Percentiles rank a stretch among this genome's conserved stretches.
Conservation (phyloP, 92 coral and sea anemone genomes). For the Muricea muricata region DNA sequence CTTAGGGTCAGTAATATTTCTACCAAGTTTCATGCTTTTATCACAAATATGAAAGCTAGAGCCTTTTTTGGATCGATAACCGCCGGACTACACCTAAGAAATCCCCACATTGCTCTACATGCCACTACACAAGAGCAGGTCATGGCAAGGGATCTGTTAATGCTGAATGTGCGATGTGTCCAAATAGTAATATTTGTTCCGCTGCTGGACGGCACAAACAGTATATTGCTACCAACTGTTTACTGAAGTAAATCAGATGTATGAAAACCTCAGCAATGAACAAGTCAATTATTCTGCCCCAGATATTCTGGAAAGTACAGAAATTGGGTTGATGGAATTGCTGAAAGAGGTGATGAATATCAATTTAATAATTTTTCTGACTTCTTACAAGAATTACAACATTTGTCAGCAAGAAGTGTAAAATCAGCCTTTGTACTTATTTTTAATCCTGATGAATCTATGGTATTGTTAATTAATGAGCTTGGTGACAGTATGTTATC, state of each 20-base stretch:
- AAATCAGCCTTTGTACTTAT: slow-evolving; percentile 56
- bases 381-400: slow-evolving; percentile 21
- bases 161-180: slow-evolving; percentile 41
- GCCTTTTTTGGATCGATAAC: no score
- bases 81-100: no score
- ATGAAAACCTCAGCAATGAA: slow-evolving; percentile 38
- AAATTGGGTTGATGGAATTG: slow-evolving; percentile 54
- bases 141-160: slow-evolving; percentile 20
- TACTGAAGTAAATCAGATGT: slow-evolving; percentile 43
- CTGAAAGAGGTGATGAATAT: slow-evolving; percentile 42
- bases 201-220: slow-evolving; percentile 5
- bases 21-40: no score
- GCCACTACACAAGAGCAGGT: slow-evolving; percentile 44
- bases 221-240: slow-evolving; percentile 31
- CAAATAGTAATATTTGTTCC: slow-evolving; percentile 24
- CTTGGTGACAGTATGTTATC: slow-evolving; percentile 20
- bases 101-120: slow-evolving; percentile 56
- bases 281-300: slow-evolving; percentile 54
- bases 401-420: not conserved
- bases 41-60: no score
- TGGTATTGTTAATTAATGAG: slow-evolving; percentile 35
- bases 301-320: slow-evolving; percentile 48
- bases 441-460: slow-evolving; percentile 52
- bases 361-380: slow-evolving; percentile 42
- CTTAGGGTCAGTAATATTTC: no score